Evolutionary conservation across 2,113 vertebrate genomes (phyloP).

Genomic region (Podiceps cristatus): DNA sequence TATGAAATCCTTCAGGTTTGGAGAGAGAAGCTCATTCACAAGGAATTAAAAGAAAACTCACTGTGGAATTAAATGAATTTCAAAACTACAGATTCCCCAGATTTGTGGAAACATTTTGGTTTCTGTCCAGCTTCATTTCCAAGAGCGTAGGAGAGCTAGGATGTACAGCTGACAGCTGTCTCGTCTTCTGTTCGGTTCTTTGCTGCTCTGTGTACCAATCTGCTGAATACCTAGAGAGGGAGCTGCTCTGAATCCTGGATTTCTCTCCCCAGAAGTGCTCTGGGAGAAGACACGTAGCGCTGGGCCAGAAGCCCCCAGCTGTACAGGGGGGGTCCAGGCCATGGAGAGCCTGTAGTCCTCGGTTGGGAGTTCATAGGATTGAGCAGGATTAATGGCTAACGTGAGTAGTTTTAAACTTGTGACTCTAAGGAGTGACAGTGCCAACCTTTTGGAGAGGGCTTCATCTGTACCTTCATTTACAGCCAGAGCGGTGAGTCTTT

Average conservation of each 20-base stretch:
- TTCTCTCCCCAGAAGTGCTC: background rate
- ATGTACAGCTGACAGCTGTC: conserved; percentile 63
- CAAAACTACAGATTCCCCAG: conserved; percentile 33
- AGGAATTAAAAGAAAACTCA: conserved; percentile 45
- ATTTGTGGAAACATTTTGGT: conserved; percentile 54
- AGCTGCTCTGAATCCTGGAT: background rate
- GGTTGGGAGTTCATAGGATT: background rate
- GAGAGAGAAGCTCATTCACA: conserved; percentile 39
- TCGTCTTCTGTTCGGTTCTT: conserved; percentile 4
- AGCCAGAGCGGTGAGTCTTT: background rate
- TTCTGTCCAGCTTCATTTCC: conserved; percentile 50
- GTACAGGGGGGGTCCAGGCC: background rate
- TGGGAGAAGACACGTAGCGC: background rate
- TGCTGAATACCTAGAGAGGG: background rate
- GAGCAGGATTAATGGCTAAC: background rate
- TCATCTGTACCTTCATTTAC: background rate
- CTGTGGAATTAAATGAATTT: conserved; percentile 40
- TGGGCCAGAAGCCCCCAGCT: background rate
- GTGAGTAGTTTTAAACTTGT: background rate
- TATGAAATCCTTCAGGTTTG: conserved; percentile 47
- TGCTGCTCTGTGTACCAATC: background rate
- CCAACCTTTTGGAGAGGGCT: background rate
- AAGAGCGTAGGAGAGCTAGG: background rate
- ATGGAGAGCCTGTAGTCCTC: background rate
- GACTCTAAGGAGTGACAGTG: background rate